phyloP scores from a whole-genome alignment of 2,888 invertebrate genomes.

The Yponomeuta cagnagella region DNA sequence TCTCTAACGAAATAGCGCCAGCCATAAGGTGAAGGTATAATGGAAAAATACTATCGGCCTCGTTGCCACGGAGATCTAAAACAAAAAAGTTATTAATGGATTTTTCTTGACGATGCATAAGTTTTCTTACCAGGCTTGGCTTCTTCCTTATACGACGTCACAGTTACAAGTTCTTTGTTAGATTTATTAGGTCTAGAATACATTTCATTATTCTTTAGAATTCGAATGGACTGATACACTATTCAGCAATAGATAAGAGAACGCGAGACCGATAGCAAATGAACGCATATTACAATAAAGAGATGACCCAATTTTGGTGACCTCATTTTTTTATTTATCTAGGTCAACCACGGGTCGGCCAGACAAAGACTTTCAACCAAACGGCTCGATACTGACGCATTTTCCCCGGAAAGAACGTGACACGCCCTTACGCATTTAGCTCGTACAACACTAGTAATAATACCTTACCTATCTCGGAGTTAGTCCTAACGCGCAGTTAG shows the following conservation, averaged over 20 bases:
- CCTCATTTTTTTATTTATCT: conserved; percentile 17
- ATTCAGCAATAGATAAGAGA: neutral
- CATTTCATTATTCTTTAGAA: neutral
- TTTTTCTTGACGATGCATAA: neutral
- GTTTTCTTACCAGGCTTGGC: neutral
- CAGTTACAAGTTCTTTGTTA: neutral
- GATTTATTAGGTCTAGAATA: neutral
- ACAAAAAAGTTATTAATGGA: neutral
- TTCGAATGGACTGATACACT: neutral
- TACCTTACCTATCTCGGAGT: neutral
- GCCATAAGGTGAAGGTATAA: neutral
- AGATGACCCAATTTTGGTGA: conserved; percentile 15
- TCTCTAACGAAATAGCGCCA: neutral
- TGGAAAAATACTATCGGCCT: neutral
- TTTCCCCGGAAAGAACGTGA: neutral
- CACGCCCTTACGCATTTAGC: conserved; percentile 7
- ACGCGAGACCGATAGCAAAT: neutral
- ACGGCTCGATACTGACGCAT: neutral
- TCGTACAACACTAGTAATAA: neutral
- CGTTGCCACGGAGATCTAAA: neutral
- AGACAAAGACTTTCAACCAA: conserved; percentile 14
- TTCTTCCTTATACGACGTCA: neutral
- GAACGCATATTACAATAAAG: neutral
- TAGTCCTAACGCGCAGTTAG: neutral
- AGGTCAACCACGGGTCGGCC: conserved; percentile 15